Base-by-base conservation (phyloP, 2,888 invertebrate species). In the Tachina fera region DNA sequence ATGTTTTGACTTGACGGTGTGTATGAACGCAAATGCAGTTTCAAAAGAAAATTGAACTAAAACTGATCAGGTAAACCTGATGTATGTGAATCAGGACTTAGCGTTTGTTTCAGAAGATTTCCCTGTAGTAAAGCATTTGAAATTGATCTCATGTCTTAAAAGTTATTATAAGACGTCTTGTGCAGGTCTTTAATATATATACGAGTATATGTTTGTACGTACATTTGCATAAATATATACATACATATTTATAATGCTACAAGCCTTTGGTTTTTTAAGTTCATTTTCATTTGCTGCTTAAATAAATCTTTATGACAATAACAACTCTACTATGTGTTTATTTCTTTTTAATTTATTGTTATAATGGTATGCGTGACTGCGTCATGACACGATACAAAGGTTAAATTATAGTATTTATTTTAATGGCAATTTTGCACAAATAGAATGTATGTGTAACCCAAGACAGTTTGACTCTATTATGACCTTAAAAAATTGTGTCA, bases 341-440 rank as follows among this genome's bases (percentile, higher is more conserved):
- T 60, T 47, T 58, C 41, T 49, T 19, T 49, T 19, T 49, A 58
- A 58, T 58, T 47, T 58, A 11, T 58, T 77, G n/a, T 58, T 14
- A 47, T 47, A 60, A 19, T 3, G 14, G 43, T 41, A 9, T 72
- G 65, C 58, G 72, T 80, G 72, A 16, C 39, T 68, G 9, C 10
- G 56, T 49, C 49, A n/a, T 58, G 31, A 31, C 43, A 43, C n/a
- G 47, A 72, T 65, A 45, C 56, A 65, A 72, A 72, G 72, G 65
- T 65, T 72, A 31, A 67, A 49, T 1, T 65, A 5, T 67, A 56
- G 60, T 78, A 70, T 70, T 61, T 70, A 61, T 53, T 78, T 78
- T 78, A 70, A 51, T 51, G 22, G 11, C 16, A 56, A 22, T 51
- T 61, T 13, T 5, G 51, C 39, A 41, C 58, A 51, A 49, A 43